Evolutionary conservation across 1,140 invertebrate species (phyloP).

Genomic region (Idris sp.): DNA sequence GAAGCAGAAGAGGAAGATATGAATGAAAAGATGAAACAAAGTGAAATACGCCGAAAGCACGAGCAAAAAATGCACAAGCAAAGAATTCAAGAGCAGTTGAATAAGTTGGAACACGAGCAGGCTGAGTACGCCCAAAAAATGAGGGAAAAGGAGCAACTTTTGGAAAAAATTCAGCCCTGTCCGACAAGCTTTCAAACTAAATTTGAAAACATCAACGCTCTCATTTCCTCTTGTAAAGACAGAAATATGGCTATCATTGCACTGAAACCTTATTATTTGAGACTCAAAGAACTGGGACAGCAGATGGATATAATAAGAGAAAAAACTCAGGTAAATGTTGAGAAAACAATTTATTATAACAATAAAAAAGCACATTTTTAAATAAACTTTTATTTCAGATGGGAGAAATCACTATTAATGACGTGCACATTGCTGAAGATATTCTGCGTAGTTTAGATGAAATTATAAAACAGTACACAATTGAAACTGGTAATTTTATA

Average conservation of each 20-base stretch:
- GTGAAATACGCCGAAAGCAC: conserved; percentile 70
- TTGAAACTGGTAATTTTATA: conserved; percentile 75
- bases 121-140: conserved; percentile 56
- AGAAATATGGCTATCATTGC: conserved; percentile 64
- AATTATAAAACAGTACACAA: conserved; percentile 64
- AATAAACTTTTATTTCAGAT: conserved; percentile 54
- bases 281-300: conserved; percentile 68
- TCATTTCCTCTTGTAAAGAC: conserved; percentile 70
- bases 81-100: conserved; percentile 68
- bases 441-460: conserved; percentile 62
- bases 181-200: conserved; percentile 67
- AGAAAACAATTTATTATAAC: too few relatives aligned
- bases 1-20: conserved; percentile 70
- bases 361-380: too few relatives aligned
- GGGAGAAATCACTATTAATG: conserved; percentile 62
- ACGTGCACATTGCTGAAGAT: conserved; percentile 64
- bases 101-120: conserved; percentile 67
- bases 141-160: conserved; percentile 64
- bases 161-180: conserved; percentile 68
- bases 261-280: conserved; percentile 61
- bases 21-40: conserved; percentile 62
- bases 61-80: conserved; percentile 73
- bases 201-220: conserved; percentile 70
- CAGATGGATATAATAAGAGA: conserved; percentile 78
- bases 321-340: conserved; percentile 75